A percentile compares a stretch with the other conserved stretches of the same genome.
Evolutionary conservation across 1,140 invertebrate genomes (phyloP).

Genomic region (Rhopalosiphum maidis): DNA sequence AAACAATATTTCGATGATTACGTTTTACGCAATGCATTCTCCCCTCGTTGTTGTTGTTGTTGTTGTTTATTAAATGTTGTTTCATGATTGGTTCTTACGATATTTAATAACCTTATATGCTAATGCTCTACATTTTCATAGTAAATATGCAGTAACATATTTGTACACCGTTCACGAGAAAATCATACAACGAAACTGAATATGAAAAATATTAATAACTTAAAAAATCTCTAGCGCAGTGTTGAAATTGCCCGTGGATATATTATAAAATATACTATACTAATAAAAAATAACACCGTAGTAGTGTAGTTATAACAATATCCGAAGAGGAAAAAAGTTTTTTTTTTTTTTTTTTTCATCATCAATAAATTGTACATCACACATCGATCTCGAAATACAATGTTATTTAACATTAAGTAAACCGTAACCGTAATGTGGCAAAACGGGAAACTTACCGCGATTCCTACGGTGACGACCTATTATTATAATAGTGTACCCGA

Average conservation of each 20-base stretch:
- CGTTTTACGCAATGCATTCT: not conserved
- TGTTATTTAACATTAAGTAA: not conserved
- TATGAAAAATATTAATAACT: too few species aligned
- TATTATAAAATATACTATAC: too few species aligned
- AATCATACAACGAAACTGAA: too few species aligned
- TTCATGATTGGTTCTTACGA: not conserved
- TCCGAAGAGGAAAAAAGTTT: too few species aligned
- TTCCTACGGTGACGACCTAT: not conserved
- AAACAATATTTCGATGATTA: not conserved
- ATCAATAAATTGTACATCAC: not conserved
- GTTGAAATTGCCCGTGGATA: not conserved
- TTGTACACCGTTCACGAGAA: too few species aligned
- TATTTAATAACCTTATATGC: not conserved
- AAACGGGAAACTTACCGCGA: not conserved
- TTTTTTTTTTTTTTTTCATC: not conserved
- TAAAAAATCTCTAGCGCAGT: not conserved
- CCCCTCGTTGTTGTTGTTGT: too few species aligned
- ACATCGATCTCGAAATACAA: not conserved
- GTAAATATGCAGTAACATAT: not conserved
- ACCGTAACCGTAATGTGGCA: not conserved
- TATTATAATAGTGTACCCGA: not conserved
- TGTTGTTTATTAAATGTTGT: not conserved
- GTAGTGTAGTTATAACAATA: too few species aligned
- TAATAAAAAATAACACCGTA: too few species aligned
- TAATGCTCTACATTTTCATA: not conserved